These are phyloP conservation scores for Drosophila persimilis DNA, from an alignment of 1,140 invertebrate species.

Conservation along the genomic window DNA sequence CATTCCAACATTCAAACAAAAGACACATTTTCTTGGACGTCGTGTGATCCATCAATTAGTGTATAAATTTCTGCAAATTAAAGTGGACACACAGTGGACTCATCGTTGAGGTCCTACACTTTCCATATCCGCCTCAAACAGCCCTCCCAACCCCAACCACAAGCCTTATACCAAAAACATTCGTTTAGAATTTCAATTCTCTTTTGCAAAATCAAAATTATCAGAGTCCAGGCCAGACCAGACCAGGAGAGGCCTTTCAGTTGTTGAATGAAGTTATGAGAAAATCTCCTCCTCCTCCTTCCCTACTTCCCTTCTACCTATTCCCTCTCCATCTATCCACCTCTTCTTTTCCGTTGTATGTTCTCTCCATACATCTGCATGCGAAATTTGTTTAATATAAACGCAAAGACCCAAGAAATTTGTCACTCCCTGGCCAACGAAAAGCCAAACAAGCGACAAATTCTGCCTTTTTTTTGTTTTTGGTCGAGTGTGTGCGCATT, in stretches of 20 bases:
- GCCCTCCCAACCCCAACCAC: no score
- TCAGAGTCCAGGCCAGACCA: no score
- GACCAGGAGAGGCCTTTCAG: no score
- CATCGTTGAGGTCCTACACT: no score
- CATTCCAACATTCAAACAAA: no score
- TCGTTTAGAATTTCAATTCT: conserved; percentile 34
- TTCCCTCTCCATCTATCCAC: no score
- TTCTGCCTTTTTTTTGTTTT: conserved; percentile 10
- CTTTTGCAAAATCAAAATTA: conserved; percentile 27
- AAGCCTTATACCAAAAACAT: no score
- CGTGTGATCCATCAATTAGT: no score
- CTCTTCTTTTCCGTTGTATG: background rate
- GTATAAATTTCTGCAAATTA: no score
- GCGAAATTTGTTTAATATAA: conserved; percentile 28
- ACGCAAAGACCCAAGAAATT: conserved; percentile 19
- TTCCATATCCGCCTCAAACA: no score
- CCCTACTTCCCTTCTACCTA: background rate
- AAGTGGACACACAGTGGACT: no score
- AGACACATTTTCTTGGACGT: no score
- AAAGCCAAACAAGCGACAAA: conserved; percentile 39
- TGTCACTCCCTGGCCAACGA: conserved; percentile 23
- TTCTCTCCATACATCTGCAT: conserved; percentile 9
- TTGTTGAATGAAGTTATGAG: background rate
- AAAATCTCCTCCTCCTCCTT: conserved; percentile 15
- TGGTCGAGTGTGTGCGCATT: conserved; percentile 21